Base-by-base conservation (phyloP, 2,797 vertebrate species). In the Fringilla coelebs region DNA sequence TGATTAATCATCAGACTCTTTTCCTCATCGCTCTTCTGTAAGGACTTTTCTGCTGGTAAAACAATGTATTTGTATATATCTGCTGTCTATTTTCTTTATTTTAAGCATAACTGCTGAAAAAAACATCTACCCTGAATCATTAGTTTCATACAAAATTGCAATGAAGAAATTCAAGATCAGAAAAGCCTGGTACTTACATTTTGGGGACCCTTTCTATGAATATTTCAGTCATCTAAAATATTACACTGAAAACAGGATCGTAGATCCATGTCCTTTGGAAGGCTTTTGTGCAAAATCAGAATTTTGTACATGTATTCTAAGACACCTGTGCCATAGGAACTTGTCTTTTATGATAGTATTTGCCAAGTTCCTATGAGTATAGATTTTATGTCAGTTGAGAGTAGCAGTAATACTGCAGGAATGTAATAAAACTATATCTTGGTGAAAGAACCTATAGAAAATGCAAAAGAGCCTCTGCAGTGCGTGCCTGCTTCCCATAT, bases 211-310 rank as follows among this genome's bases (percentile, higher is more conserved):
- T 91, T 82, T 90, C 90, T 65, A 87, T 95, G 88, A 96, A 97
- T 97, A 97, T 97, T 97, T 97, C 90, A 97, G 40, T 96, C 78
- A 95, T 55, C 62, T 96, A 90, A 97, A 97, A 94, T 90, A 94
- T 62, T 80, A 88, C 70, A 91, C 85, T 92, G 89, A 96, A 97
- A 97, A 68, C 32, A 86, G 63, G 29, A 34, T 82, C 75, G 58
- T 73, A 89, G 81, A 97, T 97, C 95, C 49, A 95, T 95, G 88
- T 68, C 58, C 85, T 88, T 75, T 94, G 73, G 94, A 96, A 96
- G 67, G 61, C 75, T 40, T 96, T 96, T 94, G 85, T 91, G 81
- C 86, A 72, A 94, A 97, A 60, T 80, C 61, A 87, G 96, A 77
- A 93, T 94, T 97, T 97, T 74, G 82, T 84, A 85, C 71, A 88